Evolutionary conservation across 2,888 invertebrate genomes (phyloP), one percentile per base, ranked within the genome.

Genomic region (Neoitamus cyanurus): DNA sequence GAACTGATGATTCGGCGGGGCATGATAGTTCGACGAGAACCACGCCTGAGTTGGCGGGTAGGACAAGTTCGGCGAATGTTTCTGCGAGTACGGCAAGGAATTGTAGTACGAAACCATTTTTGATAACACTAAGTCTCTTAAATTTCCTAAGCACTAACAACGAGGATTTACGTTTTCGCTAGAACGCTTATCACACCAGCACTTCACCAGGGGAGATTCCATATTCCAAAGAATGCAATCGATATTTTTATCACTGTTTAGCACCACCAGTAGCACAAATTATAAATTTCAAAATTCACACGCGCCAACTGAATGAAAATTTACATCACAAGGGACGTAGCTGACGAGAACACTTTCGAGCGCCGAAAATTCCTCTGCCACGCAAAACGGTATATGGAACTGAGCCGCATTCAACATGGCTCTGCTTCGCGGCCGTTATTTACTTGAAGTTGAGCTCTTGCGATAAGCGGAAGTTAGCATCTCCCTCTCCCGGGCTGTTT

Each of bases 61-160:
- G 86, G 94, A 92, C 88, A 93, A 92, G 90, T 93, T 93, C 77
- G 91, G 90, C 91, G 92, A 93, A 87, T 94, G 94, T 90, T 94
- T 94, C 87, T 90, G 91, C 90, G 94, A 93, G 91, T 94, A 94
- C 92, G 94, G 93, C 90, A 94, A 93, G 89, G 94, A 87, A 92
- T 90, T 94, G 92, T 91, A 95, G 91, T 95, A 95, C 88, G 94
- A 94, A 92, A 95, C 95, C 95, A 95, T 95, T 85, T 87, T 89
- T 58, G 58, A 31, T 78, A 78, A 46, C 28, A 46, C 70, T 70
- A 70, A 31, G 34, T 58, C 20, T 58, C 70, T 70, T 70, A 15
- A 34, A 31, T 31, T 31, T 5, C 30, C 6, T 31, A 78, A 78
- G 31, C 46, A 78, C 48, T 31, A 30, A 25, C 25, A 46, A 15